Evolutionary conservation across 1,140 invertebrate genomes (phyloP).

Genomic region (Drosophila chauvacae): DNA sequence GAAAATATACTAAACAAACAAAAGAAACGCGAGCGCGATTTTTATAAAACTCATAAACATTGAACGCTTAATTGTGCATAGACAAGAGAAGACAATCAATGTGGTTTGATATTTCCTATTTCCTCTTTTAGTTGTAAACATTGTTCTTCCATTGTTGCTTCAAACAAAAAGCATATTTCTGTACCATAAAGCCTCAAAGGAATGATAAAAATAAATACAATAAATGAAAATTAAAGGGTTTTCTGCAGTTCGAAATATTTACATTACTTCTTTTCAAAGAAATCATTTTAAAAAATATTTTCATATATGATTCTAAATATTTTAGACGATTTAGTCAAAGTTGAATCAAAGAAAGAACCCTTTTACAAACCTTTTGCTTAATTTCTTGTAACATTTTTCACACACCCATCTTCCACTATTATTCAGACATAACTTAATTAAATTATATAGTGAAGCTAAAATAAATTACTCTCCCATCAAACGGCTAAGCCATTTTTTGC

Average conservation of each 20-base stretch:
- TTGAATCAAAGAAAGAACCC: neutral
- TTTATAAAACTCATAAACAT: slow-evolving; percentile 57
- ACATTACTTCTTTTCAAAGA: neutral
- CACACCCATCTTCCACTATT: neutral
- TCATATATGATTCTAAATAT: slow-evolving; percentile 6
- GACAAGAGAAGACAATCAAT: slow-evolving; percentile 77
- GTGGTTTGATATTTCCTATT: slow-evolving; percentile 73
- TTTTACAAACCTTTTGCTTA: neutral
- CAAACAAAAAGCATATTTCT: slow-evolving; percentile 26
- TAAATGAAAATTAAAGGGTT: neutral
- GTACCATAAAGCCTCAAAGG: slow-evolving; percentile 7
- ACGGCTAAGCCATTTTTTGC: slow-evolving; percentile 36
- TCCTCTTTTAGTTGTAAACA: slow-evolving; percentile 53
- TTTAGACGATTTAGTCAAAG: neutral
- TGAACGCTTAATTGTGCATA: slow-evolving; percentile 48
- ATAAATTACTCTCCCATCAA: slow-evolving; percentile 25
- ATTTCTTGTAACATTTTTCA: neutral
- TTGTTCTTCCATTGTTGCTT: slow-evolving; percentile 57
- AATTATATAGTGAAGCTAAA: neutral
- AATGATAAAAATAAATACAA: slow-evolving; percentile 3
- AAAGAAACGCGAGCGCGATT: slow-evolving; percentile 7
- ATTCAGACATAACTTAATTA: slow-evolving; percentile 1
- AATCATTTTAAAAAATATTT: neutral
- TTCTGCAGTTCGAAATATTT: slow-evolving; percentile 1
- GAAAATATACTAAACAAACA: slow-evolving; percentile 14